Base-by-base conservation (phyloP, 2,113 vertebrate species). In the Sinocyclocheilus maitianheensis region DNA sequence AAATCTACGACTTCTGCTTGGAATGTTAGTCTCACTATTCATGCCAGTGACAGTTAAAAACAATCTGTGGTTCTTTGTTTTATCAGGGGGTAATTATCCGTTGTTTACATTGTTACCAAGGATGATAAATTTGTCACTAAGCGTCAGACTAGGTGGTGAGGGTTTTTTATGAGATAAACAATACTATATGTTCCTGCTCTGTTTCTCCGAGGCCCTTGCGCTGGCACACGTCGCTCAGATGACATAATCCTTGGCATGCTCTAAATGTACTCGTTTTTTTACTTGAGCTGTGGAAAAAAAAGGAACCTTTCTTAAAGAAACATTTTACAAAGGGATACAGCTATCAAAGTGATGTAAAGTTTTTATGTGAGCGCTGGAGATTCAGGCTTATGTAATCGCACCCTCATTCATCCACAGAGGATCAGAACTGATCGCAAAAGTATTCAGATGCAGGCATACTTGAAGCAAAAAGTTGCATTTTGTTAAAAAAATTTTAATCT, bases 211-310 rank as follows among this genome's bases (percentile, higher is more conserved):
- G 95, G 95, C 95, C 91, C 90, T 93, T 91, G 94, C 93, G 91
- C 92, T 97, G 96, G 97, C 96, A 93, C 93, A 91, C 86, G 91
- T 91, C 90, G 91, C 40, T 90, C 94, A 92, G 93, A 93, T 98
- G 97, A 99, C 97, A 96, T 98, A 95, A 97, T 97, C 94, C 93
- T 96, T 98, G 97, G 97, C 97, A 95, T 93, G 90, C 91, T 89
- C 87, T 93, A 95, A 95, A 96, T 95, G 94, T 94, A 90, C 92
- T 88, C 51, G 20, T 46, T 93, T 95, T 94, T 94, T 93, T 90
- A 92, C 90, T 90, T 89, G 88, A 85, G 88, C 87, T 89, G 82
- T 89, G 87, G 90, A 9, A 43, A 91, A 92, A 92, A 92, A 91
- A 87, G 22, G 51, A 78, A 84, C 65, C 76, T 88, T 91, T 94